phyloP scores from a whole-genome alignment of 1,140 invertebrate genomes.

The Caenorhabditis tropicalis region DNA sequence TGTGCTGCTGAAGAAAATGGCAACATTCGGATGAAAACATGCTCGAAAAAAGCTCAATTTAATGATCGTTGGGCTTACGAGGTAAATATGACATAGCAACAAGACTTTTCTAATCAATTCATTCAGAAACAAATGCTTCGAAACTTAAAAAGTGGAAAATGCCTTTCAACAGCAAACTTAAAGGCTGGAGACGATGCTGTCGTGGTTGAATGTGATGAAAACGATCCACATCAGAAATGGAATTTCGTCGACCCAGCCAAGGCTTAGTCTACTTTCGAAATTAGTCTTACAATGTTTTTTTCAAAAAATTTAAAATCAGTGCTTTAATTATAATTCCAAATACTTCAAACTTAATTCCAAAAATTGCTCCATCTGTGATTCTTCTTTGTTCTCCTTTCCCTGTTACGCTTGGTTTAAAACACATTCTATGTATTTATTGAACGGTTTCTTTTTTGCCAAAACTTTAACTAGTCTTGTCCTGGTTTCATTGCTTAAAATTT shows the following conservation, averaged over 20 bases:
- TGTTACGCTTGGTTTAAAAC: not conserved
- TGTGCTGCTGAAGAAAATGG: conserved; percentile 59
- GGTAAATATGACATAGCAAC: not conserved
- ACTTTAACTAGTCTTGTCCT: not conserved
- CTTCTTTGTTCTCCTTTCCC: not conserved
- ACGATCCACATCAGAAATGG: conserved; percentile 49
- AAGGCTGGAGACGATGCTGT: conserved; percentile 44
- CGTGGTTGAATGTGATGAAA: conserved; percentile 32
- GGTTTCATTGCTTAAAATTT: not conserved
- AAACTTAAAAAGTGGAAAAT: conserved; percentile 36
- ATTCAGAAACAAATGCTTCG: conserved; percentile 41
- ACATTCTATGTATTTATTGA: not conserved
- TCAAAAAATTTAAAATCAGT: not conserved
- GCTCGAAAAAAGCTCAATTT: conserved; percentile 25
- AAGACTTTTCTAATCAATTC: not conserved
- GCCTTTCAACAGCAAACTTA: conserved; percentile 37
- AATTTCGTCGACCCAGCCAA: conserved; percentile 46
- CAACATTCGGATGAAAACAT: conserved; percentile 7
- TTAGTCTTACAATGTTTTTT: not conserved
- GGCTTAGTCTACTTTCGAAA: not conserved
- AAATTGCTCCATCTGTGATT: not conserved
- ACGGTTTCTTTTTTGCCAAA: not conserved
- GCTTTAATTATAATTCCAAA: conserved; percentile 3
- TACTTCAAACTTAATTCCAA: not conserved
- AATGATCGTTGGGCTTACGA: conserved; percentile 49